Evolutionary conservation across 30 jellyfish, hydroid and myxozoan genomes (phyloP).

Genomic region (Cassiopea xamachana): DNA sequence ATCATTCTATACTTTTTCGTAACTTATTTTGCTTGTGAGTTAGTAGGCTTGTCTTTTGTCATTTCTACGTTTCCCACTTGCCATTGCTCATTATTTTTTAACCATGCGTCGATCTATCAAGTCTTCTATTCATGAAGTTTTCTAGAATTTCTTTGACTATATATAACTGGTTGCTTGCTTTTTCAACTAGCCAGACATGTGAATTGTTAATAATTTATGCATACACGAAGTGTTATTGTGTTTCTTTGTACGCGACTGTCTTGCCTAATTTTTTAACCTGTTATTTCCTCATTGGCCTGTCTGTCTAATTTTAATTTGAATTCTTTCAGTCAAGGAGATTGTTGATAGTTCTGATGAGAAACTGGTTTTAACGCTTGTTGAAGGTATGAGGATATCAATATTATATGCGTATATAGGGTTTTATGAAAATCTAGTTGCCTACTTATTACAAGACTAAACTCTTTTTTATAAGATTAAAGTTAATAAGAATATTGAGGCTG

Average conservation of each 20-base stretch:
- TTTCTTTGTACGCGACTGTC: background rate
- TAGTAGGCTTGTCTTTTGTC: background rate
- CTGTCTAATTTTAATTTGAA: background rate
- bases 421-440: background rate
- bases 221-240: too few relatives aligned
- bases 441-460: background rate
- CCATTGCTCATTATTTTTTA: background rate
- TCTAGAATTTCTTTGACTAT: background rate
- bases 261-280: background rate
- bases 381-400: constrained; percentile 43
- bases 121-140: background rate
- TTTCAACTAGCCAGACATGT: too few relatives aligned
- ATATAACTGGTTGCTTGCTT: background rate
- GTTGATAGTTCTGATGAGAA: constrained; percentile 65
- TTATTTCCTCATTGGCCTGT: background rate
- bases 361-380: constrained; percentile 53
- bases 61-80: background rate
- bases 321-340: constrained; percentile 67
- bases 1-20: too few relatives aligned
- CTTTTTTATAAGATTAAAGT: too few relatives aligned
- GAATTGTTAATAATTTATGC: too few relatives aligned
- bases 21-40: background rate
- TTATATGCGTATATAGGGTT: background rate
- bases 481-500: too few relatives aligned
- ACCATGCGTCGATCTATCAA: background rate